Conservation (phyloP, 2,113 vertebrate species). For the human (Homo sapiens) region GRCh38 chr18:57023501-57024000, state of each 20-base stretch:
- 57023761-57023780: not conserved
- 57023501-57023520: constrained; percentile 63
- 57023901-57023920: not conserved
- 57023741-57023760: not conserved
- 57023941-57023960: not conserved
- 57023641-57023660: not conserved
- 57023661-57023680: not conserved
- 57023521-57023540: constrained; percentile 6
- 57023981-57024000: not conserved
- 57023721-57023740: not conserved
- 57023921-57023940: not conserved
- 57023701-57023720: not conserved
- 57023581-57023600: constrained; percentile 13
- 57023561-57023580: constrained; percentile 22
- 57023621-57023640: not conserved
- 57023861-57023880: not conserved
- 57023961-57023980: not conserved
- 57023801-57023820: not conserved
- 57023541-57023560: constrained; percentile 50
- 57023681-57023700: not conserved
- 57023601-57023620: not conserved
- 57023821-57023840: constrained; percentile 31
- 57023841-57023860: not conserved
- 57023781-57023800: not conserved
- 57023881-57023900: not conserved